Base-by-base conservation (phyloP, 2,797 vertebrate genomes). In the Micrastur ruficollis region DNA sequence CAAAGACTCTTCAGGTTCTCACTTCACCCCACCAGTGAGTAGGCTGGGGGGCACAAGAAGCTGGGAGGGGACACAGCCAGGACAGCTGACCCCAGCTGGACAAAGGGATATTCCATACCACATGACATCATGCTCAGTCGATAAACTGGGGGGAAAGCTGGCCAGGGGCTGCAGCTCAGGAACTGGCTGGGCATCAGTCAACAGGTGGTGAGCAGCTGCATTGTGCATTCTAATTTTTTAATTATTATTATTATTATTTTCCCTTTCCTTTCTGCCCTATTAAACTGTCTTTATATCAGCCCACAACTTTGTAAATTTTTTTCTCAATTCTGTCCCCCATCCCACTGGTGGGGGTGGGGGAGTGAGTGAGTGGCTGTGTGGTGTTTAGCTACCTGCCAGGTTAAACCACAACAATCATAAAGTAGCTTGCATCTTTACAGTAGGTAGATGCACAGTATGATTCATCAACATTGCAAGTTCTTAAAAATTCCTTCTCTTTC, bases 391-490 rank as follows among this genome's bases (percentile, higher is more conserved):
- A 9, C 17, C 59, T 92, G 59, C 29, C n/a, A 3, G 0, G n/a
- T 34, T 50, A 38, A 79, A 50, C 29, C 67, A 56, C 49, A 31
- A 14, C 85, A n/a, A 49, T 20, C 47, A 32, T 36, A n/a, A 65
- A 87, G 59, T 40, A 59, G 61, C 40, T 73, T 66, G 11, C 27
- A 81, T 21, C 53, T 68, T 71, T 86, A 7, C 26, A 42, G 91
- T 63, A 55, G 50, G 50, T 55, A 63, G 81, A 22, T 46, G 65
- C 44, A 42, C 79, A 83, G 88, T 74, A 34, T 75, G 90, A 83
- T 86, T 91, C 40, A 56, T 81, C 55, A 81, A 62, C 92, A 96
- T 79, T 72, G 58, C 58, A 56, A 52, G 4, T 50, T 92, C 66
- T 90, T 66, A 44, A 92, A 74, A 94, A 88, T 32, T 38, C 44